Evolutionary conservation across 2,113 vertebrate genomes (phyloP), one percentile per base, ranked within the genome.

Genomic region (Apodemus speciosus): DNA sequence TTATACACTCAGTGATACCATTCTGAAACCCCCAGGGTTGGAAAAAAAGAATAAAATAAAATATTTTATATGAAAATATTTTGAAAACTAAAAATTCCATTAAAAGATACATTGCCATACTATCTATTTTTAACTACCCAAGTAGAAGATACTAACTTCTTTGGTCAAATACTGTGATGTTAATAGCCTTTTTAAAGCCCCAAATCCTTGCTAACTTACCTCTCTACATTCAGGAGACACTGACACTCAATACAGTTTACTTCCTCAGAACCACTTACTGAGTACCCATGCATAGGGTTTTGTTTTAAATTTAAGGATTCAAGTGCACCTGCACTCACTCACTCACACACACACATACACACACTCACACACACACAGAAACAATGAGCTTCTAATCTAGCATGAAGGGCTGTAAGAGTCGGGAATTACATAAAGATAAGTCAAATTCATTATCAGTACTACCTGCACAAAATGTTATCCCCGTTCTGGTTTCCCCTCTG

Each of bases 11-110:
- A 92, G 3, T 75, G 43, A 60, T 32, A n/a, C 10, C 27, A 71
- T 51, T 49, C 43, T 43, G 32, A 84, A 91, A 93, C 35, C 66
- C 32, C 86, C 21, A 35, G 6, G 6, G 1, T 51, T 68, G 10
- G 11, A 13, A 20, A 62, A 89, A 89, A 89, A 60, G 27, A 91
- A 89, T 62, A 27, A 89, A 89, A 58, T 94, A 69, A 95, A 85
- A 56, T 72, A 75, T 23, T 94, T 75, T 72, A 46, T 89, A 75
- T 80, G 51, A 91, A 80, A 72, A 88, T 85, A 53, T 13, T 75
- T 86, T 69, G 20, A 88, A 76, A 88, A 72, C 32, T 86, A 38
- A 92, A 91, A 81, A 27, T 56, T 27, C 4, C 64, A 32, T 68
- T 76, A 90, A 92, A 94, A 77, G 1, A 20, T 23, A 7, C 3